These are phyloP conservation scores for Austrolebias charrua DNA, from an alignment of 2,797 vertebrate genomes.

Conservation along the genomic window DNA sequence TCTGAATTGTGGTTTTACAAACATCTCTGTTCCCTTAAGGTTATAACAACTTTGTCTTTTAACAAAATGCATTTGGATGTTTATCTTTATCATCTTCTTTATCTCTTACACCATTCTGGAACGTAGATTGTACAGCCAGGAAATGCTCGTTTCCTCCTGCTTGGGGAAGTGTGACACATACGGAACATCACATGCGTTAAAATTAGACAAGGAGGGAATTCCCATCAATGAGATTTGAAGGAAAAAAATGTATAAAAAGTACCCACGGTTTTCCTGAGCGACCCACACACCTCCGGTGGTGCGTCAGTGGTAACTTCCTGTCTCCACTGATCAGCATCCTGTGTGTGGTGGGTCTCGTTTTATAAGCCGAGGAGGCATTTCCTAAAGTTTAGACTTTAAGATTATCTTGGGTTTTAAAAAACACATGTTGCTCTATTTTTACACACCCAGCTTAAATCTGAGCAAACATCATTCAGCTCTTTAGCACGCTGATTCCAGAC, in stretches of 20 bases:
- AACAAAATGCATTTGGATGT: no score
- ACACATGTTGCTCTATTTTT: neutral
- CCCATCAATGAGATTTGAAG: conserved; percentile 45
- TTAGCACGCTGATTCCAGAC: neutral
- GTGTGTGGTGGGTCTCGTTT: conserved; percentile 29
- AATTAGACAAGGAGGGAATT: conserved; percentile 59
- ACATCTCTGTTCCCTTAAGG: no score
- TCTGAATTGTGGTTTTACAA: no score
- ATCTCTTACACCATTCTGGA: no score
- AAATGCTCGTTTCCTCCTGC: neutral
- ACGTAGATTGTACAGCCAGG: neutral
- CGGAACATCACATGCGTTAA: conserved; percentile 47
- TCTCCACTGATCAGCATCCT: conserved; percentile 52
- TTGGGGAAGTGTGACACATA: conserved; percentile 19
- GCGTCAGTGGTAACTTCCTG: conserved; percentile 63
- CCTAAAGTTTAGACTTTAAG: conserved; percentile 13
- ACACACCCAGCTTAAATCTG: neutral
- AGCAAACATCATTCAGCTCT: neutral
- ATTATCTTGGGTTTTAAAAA: conserved; percentile 6
- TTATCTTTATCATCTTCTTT: no score
- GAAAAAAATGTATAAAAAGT: conserved; percentile 38
- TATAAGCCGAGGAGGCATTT: conserved; percentile 15
- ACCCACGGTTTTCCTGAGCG: conserved; percentile 61
- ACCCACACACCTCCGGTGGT: conserved; percentile 30
- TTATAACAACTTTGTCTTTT: no score